Conservation (phyloP, 1,140 invertebrate species). For the Drosophila bocki region DNA sequence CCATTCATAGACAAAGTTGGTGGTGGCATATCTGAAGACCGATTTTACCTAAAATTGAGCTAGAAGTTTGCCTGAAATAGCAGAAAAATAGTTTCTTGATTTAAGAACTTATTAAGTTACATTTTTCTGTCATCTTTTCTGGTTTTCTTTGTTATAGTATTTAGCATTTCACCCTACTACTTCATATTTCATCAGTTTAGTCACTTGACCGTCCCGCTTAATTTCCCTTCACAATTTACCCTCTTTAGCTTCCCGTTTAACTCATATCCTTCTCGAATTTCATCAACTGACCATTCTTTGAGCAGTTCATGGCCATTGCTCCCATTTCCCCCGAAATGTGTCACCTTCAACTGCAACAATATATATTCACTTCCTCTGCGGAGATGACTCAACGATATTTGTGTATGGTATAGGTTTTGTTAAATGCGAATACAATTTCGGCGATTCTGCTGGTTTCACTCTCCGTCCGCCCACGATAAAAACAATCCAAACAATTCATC, state of each 20-base stretch:
- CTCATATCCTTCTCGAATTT: constrained; percentile 20
- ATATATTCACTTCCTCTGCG: constrained; percentile 53
- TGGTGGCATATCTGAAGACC: not conserved
- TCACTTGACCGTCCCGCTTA: not conserved
- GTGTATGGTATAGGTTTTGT: not conserved
- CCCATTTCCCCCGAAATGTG: constrained; percentile 11
- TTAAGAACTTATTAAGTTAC: too few species aligned
- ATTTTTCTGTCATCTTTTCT: too few species aligned
- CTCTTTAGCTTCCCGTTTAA: not conserved
- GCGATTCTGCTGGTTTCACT: constrained; percentile 28
- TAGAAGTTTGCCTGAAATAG: too few species aligned
- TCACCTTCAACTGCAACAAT: constrained; percentile 54
- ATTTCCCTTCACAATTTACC: constrained; percentile 16
- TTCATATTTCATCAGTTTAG: constrained; percentile 13
- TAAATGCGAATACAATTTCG: constrained; percentile 54
- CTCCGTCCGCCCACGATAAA: constrained; percentile 18
- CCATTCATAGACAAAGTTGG: not conserved
- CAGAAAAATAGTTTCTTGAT: too few species aligned
- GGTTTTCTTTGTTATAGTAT: too few species aligned
- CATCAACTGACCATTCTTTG: constrained; percentile 7
- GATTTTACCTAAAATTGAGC: too few species aligned
- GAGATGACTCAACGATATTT: constrained; percentile 54
- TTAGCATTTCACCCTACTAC: not conserved
- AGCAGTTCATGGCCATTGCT: constrained; percentile 30
- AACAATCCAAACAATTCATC: constrained; percentile 61